Evolutionary conservation across 2,888 invertebrate species (phyloP).

Genomic region (Mythimna pallens): DNA sequence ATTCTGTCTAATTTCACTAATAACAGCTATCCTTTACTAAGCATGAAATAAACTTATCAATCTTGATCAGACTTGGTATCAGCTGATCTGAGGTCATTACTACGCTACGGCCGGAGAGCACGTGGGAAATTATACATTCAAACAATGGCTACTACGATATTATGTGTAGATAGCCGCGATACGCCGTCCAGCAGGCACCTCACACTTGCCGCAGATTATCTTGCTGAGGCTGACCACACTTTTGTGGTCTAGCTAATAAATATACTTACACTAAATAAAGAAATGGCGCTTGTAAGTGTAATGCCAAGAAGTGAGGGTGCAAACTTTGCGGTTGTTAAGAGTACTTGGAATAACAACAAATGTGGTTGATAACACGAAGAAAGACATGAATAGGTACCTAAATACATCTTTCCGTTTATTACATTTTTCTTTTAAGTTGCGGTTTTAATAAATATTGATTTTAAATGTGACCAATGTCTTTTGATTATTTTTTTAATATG

Average conservation of each 20-base stretch:
- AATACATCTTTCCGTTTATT: no score
- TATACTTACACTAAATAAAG: not conserved
- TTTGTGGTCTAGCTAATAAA: constrained; percentile 9
- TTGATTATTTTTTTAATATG: no score
- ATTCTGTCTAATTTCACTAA: constrained; percentile 36
- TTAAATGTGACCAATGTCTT: no score
- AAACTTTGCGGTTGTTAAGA: constrained; percentile 5
- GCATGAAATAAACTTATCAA: constrained; percentile 64
- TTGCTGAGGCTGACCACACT: constrained; percentile 34
- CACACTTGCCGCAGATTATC: constrained; percentile 43
- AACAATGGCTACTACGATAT: constrained; percentile 75
- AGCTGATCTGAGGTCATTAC: constrained; percentile 77
- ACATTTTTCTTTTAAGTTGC: no score
- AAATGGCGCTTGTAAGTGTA: not conserved
- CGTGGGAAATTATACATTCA: constrained; percentile 80
- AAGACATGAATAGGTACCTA: constrained; percentile 1
- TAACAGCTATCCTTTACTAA: constrained; percentile 51
- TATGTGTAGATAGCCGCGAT: constrained; percentile 60
- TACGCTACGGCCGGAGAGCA: constrained; percentile 71
- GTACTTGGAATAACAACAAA: not conserved
- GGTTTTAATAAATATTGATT: no score
- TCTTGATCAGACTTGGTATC: constrained; percentile 59
- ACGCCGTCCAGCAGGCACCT: constrained; percentile 16
- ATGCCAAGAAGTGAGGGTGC: not conserved
- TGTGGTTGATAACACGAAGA: constrained; percentile 6